Base-by-base conservation (phyloP, 2,797 vertebrate genomes). In the Danionella dracula region DNA sequence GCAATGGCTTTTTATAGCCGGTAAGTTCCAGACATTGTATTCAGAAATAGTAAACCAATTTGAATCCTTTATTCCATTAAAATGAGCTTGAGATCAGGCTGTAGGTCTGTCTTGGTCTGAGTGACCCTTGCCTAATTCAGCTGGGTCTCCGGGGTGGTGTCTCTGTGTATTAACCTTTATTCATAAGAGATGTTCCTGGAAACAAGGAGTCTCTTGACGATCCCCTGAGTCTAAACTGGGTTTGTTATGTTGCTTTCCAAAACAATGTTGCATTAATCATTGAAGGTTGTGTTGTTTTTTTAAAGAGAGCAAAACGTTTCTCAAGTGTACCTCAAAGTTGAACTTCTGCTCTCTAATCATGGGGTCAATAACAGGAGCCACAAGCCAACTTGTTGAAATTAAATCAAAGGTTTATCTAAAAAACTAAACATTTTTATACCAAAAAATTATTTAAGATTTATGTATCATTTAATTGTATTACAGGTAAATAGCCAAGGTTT, bases 121-220 rank as follows among this genome's bases (percentile, higher is more conserved):
- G 19, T 79, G 82, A 82, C 81, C 81, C 77, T 40, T 17, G 71
- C 68, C 73, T 69, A 71, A 76, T 72, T n/a, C 12, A 21, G 40
- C 77, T 82, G 79, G 85, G 81, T 83, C 56, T 67, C 0, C 4
- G 63, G 67, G 74, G 60, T 82, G 84, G 65, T 41, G 44, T 81
- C 79, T 65, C 73, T 79, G 73, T 78, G 80, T 77, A 85, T 87
- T 89, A 89, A 85, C 85, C 85, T 85, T 83, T 85, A 76, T 76
- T 73, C 81, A 77, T 23, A 79, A 77, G 55, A 76, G 69, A 81
- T 70, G 76, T 81, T 85, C 78, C 78, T 76, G 67, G 70, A 5
- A 55, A 85, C 79, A 78, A 73, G 40, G 77, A 79, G 78, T 76
- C 76, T 78, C 82, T 80, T n/a, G n/a, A 76, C 76, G 78, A 78